phyloP scores from a whole-genome alignment of 2,797 vertebrate genomes.

The Tragopan temminckii region DNA sequence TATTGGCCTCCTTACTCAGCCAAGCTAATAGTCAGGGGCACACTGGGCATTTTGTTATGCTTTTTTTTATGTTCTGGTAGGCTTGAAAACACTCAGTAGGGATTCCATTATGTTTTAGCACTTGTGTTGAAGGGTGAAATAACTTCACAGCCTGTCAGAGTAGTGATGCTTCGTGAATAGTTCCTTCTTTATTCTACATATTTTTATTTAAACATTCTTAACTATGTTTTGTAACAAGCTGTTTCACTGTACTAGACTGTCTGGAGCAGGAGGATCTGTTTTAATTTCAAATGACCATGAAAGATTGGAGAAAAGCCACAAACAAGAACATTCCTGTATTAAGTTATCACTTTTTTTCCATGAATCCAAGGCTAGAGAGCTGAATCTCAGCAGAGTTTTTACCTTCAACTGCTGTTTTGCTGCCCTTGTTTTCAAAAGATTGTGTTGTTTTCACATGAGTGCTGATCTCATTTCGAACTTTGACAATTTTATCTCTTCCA shows the following conservation, averaged over 20 bases:
- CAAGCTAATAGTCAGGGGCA: conserved; percentile 60
- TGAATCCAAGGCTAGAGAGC: neutral
- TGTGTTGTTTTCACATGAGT: neutral
- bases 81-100: conserved; percentile 73
- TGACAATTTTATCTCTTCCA: neutral
- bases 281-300: conserved; percentile 55
- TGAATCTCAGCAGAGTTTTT: neutral
- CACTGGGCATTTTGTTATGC: conserved; percentile 67
- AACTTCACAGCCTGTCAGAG: conserved; percentile 68
- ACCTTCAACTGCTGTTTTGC: neutral
- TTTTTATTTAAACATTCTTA: conserved; percentile 57
- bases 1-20: conserved; percentile 67
- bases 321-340: conserved; percentile 34
- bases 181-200: conserved; percentile 55
- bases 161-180: conserved; percentile 55
- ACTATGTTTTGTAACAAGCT: conserved; percentile 29
- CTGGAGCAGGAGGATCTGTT: conserved; percentile 48
- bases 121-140: conserved; percentile 68
- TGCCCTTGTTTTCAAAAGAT: neutral
- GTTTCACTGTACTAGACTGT: conserved; percentile 40
- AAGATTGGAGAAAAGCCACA: conserved; percentile 31
- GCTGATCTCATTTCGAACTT: neutral
- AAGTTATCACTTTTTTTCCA: conserved; percentile 1
- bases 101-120: conserved; percentile 69
- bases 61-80: conserved; percentile 51